phyloP scores from a whole-genome alignment of 2,797 vertebrate genomes.

The Pangasius djambal region DNA sequence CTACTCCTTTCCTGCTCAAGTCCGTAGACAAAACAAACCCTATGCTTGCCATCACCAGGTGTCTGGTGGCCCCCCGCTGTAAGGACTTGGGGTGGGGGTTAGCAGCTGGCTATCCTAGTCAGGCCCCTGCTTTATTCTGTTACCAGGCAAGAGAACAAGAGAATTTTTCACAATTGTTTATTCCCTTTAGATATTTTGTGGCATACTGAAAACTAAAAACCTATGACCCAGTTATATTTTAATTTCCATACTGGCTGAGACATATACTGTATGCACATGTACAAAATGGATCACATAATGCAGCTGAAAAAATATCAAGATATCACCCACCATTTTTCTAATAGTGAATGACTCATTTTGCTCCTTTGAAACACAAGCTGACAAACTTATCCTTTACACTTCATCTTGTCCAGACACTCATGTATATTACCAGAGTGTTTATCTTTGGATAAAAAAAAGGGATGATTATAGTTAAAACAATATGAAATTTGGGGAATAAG shows the following conservation, averaged over 20 bases:
- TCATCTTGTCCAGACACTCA: not conserved
- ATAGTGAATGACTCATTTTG: not conserved
- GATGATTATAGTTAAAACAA: not conserved
- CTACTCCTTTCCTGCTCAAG: not conserved
- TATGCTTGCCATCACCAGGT: not conserved
- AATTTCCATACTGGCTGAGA: not conserved
- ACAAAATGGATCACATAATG: not conserved
- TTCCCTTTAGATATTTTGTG: not conserved
- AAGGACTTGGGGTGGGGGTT: not conserved
- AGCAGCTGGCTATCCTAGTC: constrained; percentile 21
- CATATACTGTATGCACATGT: not conserved
- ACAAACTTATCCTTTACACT: not conserved
- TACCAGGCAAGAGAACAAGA: not conserved
- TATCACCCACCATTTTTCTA: not conserved
- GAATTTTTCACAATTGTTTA: not conserved
- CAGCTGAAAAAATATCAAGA: not conserved
- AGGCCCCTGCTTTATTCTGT: not conserved
- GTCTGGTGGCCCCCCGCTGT: not conserved
- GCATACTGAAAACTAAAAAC: not conserved
- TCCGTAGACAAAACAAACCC: not conserved
- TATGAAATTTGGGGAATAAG: not conserved
- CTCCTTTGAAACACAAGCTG: not conserved
- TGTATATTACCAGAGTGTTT: not conserved
- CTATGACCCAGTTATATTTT: not conserved
- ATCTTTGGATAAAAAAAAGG: not conserved